Percentiles rank a stretch among this genome's conserved stretches.
phyloP scores from a whole-genome alignment of 1,140 invertebrate genomes.

The Calosoma granatense region DNA sequence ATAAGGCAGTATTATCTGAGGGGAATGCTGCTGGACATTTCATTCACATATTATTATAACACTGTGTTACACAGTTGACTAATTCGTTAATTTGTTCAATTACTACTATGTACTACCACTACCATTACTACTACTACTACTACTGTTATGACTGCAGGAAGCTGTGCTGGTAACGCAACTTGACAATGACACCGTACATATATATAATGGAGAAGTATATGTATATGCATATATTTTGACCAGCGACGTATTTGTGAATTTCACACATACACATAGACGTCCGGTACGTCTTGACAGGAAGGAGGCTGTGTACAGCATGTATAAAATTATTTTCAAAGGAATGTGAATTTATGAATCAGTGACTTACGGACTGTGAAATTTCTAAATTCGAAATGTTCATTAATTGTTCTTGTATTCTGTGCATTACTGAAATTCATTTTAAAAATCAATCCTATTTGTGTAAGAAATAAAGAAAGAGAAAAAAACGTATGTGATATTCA shows the following conservation, averaged over 20 bases:
- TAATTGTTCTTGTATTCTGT: neutral
- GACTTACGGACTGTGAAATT: neutral
- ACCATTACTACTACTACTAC: too few species aligned
- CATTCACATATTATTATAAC: too few species aligned
- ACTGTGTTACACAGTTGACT: too few species aligned
- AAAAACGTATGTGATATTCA: slow-evolving; percentile 5
- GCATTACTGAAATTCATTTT: neutral
- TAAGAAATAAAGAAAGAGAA: neutral
- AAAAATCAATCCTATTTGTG: neutral
- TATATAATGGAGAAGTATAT: neutral
- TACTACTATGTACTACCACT: too few species aligned
- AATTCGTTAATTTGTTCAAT: too few species aligned
- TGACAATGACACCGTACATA: too few species aligned
- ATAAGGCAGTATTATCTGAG: too few species aligned
- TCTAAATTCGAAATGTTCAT: neutral
- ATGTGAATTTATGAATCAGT: neutral
- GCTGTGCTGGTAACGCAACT: too few species aligned
- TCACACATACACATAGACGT: neutral
- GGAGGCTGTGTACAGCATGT: neutral
- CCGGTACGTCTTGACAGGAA: neutral
- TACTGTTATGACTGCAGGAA: too few species aligned
- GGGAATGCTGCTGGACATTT: too few species aligned
- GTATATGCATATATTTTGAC: neutral
- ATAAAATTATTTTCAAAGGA: neutral
- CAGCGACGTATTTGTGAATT: neutral